Conservation (phyloP, 1,140 invertebrate genomes). For the Drosophila leontia region DNA sequence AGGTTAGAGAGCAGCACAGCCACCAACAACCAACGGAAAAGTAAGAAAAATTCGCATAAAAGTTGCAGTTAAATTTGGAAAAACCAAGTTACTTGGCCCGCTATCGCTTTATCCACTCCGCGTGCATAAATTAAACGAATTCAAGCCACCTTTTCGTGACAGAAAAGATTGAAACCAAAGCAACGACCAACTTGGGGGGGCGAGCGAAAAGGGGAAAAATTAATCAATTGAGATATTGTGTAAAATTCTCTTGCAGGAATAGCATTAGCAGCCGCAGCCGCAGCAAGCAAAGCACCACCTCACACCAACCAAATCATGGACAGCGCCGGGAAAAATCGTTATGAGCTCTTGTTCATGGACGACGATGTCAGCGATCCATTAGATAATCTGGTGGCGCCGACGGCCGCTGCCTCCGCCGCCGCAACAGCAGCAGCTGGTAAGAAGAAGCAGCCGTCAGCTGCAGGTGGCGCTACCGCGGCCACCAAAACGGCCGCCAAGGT, state of each 20-base stretch:
- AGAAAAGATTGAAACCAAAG: slow-evolving; percentile 21
- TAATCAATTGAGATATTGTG: slow-evolving; percentile 67
- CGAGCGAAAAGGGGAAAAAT: slow-evolving; percentile 60
- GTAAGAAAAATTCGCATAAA: slow-evolving; percentile 67
- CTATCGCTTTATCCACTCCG: not conserved
- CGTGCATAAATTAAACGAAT: not conserved
- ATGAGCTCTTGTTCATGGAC: slow-evolving; percentile 94
- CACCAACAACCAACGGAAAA: slow-evolving; percentile 69
- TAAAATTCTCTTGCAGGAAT: slow-evolving; percentile 46
- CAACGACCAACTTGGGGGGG: slow-evolving; percentile 21
- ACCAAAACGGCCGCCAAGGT: slow-evolving; percentile 56
- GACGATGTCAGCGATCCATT: slow-evolving; percentile 94
- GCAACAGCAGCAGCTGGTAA: slow-evolving; percentile 89
- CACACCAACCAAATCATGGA: slow-evolving; percentile 89
- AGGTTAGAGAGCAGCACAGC: slow-evolving; percentile 81
- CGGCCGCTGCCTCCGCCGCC: slow-evolving; percentile 38
- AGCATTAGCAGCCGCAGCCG: slow-evolving; percentile 38
- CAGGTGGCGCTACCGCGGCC: slow-evolving; percentile 49
- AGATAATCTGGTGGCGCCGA: slow-evolving; percentile 93
- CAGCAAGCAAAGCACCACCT: slow-evolving; percentile 38
- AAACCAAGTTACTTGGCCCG: not conserved
- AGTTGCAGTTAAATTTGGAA: slow-evolving; percentile 31
- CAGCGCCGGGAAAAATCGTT: slow-evolving; percentile 97
- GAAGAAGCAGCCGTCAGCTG: slow-evolving; percentile 88
- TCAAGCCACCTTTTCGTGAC: slow-evolving; percentile 2